Evolutionary conservation across 2,113 vertebrate species (phyloP).

Genomic region (Gymnocephalus cernua): DNA sequence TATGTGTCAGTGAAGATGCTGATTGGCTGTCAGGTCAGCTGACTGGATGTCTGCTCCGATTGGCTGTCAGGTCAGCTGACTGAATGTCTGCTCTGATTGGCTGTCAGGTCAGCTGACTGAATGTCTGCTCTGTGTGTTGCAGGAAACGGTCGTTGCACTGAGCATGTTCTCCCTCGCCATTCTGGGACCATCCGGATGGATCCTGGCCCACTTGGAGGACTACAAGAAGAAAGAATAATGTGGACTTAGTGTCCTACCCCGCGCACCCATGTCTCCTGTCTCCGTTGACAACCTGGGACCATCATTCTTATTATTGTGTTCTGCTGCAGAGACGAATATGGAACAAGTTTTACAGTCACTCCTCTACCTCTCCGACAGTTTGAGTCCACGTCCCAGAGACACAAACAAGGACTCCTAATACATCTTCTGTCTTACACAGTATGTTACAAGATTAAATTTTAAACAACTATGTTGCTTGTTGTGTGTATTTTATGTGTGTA

Average conservation of each 20-base stretch:
- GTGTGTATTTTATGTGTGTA: not conserved
- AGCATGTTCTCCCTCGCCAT: slow-evolving; percentile 53
- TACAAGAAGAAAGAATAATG: slow-evolving; percentile 79
- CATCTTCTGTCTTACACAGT: slow-evolving; percentile 31
- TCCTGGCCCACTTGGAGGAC: slow-evolving; percentile 81
- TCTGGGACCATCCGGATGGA: slow-evolving; percentile 83
- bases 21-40: not conserved
- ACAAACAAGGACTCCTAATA: slow-evolving; percentile 22
- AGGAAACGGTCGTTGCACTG: slow-evolving; percentile 76
- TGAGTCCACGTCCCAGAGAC: slow-evolving; percentile 30
- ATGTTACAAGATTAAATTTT: slow-evolving; percentile 76
- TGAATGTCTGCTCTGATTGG: not conserved
- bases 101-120: not conserved
- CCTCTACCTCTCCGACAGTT: slow-evolving; percentile 57
- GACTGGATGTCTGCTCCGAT: not conserved
- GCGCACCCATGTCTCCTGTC: not conserved
- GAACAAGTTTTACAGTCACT: slow-evolving; percentile 28
- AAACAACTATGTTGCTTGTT: slow-evolving; percentile 33
- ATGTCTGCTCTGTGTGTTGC: slow-evolving; percentile 5
- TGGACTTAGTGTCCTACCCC: slow-evolving; percentile 16
- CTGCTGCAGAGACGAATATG: slow-evolving; percentile 6
- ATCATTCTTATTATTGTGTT: not conserved
- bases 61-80: too few species aligned
- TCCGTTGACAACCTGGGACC: slow-evolving; percentile 57
- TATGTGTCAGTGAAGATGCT: not conserved